phyloP scores from a whole-genome alignment of 2,888 invertebrate species.

The Drosophila phalerata region DNA sequence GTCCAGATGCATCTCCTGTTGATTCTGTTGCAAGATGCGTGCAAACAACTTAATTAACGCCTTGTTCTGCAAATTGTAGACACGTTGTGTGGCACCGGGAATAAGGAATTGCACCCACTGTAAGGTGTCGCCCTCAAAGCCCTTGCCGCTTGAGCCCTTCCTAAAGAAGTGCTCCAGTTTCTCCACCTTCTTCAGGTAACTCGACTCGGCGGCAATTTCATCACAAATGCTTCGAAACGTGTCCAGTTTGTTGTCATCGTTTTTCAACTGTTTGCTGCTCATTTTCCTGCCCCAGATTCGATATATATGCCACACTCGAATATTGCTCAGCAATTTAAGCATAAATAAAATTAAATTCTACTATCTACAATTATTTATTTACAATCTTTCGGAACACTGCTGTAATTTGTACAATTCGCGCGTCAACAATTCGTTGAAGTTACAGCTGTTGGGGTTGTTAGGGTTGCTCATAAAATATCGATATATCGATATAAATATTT shows the following conservation, averaged over 20 bases:
- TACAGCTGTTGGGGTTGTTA: too few species aligned
- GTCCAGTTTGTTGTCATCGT: slow-evolving; percentile 90
- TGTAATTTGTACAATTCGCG: slow-evolving; percentile 93
- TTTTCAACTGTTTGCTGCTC: slow-evolving; percentile 39
- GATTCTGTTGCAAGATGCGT: slow-evolving; percentile 90
- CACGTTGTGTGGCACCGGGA: slow-evolving; percentile 92
- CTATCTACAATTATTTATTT: slow-evolving; percentile 1
- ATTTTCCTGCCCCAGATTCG: slow-evolving; percentile 38
- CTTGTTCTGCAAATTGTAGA: slow-evolving; percentile 97
- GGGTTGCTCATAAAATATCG: too few species aligned
- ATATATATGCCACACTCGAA: slow-evolving; percentile 13
- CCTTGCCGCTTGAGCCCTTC: slow-evolving; percentile 87
- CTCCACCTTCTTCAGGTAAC: slow-evolving; percentile 93
- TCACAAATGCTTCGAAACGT: slow-evolving; percentile 92
- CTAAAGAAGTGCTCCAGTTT: slow-evolving; percentile 89
- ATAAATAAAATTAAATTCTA: slow-evolving; percentile 34
- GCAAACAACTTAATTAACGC: slow-evolving; percentile 95
- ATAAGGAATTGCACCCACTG: slow-evolving; percentile 94
- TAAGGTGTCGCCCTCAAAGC: slow-evolving; percentile 91
- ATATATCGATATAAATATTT: too few species aligned
- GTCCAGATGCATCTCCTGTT: slow-evolving; percentile 93
- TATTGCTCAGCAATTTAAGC: slow-evolving; percentile 34
- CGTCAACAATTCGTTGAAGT: slow-evolving; percentile 74
- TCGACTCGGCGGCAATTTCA: slow-evolving; percentile 91
- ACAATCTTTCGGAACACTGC: slow-evolving; percentile 87